Percentiles rank a stretch among this genome's conserved stretches.
Evolutionary conservation across 2,113 vertebrate species (phyloP).

Genomic region (Meleagris gallopavo): DNA sequence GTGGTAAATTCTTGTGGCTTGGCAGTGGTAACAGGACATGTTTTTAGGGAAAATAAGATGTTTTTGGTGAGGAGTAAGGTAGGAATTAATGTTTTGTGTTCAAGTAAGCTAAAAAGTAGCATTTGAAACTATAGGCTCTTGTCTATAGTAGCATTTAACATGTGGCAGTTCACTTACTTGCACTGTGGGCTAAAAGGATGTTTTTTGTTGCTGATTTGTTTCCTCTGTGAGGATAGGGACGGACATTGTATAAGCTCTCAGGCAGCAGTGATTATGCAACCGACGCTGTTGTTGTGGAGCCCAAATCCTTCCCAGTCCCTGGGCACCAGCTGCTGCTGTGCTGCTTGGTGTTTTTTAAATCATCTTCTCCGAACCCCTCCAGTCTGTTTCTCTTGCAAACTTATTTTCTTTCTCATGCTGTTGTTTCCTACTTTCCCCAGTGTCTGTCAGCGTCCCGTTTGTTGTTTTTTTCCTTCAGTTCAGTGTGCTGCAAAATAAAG

Average conservation of each 20-base stretch:
- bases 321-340: conserved; percentile 41
- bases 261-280: conserved; percentile 41
- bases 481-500: not conserved
- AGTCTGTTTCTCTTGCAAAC: not conserved
- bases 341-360: not conserved
- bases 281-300: conserved; percentile 34
- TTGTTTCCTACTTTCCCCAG: not conserved
- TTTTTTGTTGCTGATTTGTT: conserved; percentile 20
- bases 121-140: not conserved
- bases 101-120: not conserved
- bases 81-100: not conserved
- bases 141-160: not conserved
- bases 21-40: not conserved
- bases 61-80: not conserved
- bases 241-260: conserved; percentile 51
- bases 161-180: not conserved
- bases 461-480: not conserved
- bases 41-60: not conserved
- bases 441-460: not conserved
- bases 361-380: not conserved
- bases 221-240: not conserved
- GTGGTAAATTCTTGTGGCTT: conserved; percentile 28
- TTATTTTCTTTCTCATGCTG: not conserved
- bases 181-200: not conserved
- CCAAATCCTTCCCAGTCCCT: conserved; percentile 18